Percentiles rank a stretch among this genome's conserved stretches.
These are phyloP conservation scores for Mnemiopsis leidyi DNA, from an alignment of 37 sponge, comb jelly and placozoan genomes.

Conservation along the genomic window DNA sequence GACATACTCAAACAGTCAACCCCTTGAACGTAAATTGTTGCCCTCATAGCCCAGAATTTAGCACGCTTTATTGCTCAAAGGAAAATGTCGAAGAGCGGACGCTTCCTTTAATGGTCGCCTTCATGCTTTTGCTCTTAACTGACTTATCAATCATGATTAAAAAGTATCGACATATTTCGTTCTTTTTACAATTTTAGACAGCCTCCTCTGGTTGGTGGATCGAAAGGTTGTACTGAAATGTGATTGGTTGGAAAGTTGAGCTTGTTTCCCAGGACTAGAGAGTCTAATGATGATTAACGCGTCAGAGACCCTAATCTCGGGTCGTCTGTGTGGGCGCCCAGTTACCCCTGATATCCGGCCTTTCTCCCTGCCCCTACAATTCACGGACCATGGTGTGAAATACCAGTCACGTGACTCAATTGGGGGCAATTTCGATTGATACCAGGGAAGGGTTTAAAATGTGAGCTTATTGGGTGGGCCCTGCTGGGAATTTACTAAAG, in stretches of 20 bases:
- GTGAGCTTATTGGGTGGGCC: neutral
- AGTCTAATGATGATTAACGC: neutral
- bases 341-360: neutral
- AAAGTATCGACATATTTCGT: conserved; percentile 1
- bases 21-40: neutral
- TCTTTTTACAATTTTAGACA: neutral
- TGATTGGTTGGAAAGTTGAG: neutral
- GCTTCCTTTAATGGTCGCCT: neutral
- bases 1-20: conserved; percentile 14
- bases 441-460: neutral
- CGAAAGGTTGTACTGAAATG: neutral
- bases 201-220: neutral
- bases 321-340: neutral
- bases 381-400: neutral
- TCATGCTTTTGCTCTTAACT: neutral
- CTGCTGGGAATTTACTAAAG: neutral
- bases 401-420: neutral
- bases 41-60: neutral
- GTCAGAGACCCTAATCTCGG: neutral
- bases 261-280: neutral
- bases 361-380: neutral
- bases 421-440: neutral
- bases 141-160: conserved; percentile 19
- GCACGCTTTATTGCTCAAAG: conserved; percentile 12
- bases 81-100: neutral